A percentile compares a stretch with the other conserved stretches of the same genome.
Conservation (phyloP, 2,797 vertebrate species). For the Enteromius paludinosus region DNA sequence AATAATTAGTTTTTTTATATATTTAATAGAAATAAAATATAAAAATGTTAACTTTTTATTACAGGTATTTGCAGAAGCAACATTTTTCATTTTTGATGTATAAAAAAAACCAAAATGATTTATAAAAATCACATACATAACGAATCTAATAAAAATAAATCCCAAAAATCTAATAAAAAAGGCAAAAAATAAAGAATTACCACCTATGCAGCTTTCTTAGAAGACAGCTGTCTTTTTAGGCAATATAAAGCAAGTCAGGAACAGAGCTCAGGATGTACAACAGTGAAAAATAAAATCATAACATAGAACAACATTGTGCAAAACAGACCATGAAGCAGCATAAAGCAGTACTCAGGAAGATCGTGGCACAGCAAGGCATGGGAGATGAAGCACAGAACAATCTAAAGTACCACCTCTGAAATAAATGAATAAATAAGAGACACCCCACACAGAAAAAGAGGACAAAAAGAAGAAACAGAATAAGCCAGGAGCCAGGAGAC, state of each 20-base stretch:
- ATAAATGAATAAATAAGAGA: constrained; percentile 54
- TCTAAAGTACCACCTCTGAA: constrained; percentile 16
- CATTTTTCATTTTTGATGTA: background rate
- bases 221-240: background rate
- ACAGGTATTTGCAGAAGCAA: background rate
- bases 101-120: background rate
- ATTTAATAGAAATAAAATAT: too few relatives aligned
- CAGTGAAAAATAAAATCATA: background rate
- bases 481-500: constrained; percentile 54
- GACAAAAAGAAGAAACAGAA: constrained; percentile 39
- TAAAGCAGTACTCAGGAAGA: background rate
- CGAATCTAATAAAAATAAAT: background rate
- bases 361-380: constrained; percentile 2
- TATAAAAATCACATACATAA: background rate
- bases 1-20: too few relatives aligned
- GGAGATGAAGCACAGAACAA: constrained; percentile 21
- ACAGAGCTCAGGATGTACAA: constrained; percentile 7
- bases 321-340: constrained; percentile 23
- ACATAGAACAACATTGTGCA: background rate
- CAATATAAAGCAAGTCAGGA: background rate
- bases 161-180: background rate
- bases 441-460: constrained; percentile 32
- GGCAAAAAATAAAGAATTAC: background rate
- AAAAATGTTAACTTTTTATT: background rate
- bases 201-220: background rate